Conservation (phyloP, 2,888 invertebrate genomes). For the Rugalucina vietnamica region DNA sequence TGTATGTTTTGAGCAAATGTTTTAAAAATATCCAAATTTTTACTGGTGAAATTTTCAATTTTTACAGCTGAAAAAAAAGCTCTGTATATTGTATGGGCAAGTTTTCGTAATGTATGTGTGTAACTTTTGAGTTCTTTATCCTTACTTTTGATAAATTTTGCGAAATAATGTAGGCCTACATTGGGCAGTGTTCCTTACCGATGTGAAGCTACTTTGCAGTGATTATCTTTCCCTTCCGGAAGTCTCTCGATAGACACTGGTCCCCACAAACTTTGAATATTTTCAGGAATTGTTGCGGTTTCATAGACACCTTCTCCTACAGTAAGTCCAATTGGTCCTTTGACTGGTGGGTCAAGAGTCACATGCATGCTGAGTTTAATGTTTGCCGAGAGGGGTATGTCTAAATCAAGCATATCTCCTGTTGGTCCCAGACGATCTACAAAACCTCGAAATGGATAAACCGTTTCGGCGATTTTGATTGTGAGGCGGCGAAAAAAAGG, state of each 20-base stretch:
- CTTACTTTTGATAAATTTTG: no score
- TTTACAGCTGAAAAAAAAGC: no score
- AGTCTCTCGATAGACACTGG: constrained; percentile 76
- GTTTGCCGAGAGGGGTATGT: neutral
- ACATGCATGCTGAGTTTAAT: neutral
- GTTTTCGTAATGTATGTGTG: no score
- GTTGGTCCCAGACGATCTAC: neutral
- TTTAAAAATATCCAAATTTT: no score
- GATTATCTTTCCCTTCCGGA: constrained; percentile 74
- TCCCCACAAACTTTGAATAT: constrained; percentile 79
- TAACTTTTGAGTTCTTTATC: no score
- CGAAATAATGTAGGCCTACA: no score
- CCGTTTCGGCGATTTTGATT: neutral
- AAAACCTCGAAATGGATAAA: neutral
- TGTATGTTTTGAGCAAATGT: no score
- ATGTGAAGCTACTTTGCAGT: constrained; percentile 79
- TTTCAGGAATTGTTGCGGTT: constrained; percentile 79
- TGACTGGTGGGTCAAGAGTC: constrained; percentile 29
- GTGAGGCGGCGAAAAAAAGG: neutral
- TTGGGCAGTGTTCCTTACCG: constrained; percentile 56
- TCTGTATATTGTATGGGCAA: no score
- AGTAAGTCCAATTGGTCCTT: constrained; percentile 62
- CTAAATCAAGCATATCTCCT: neutral
- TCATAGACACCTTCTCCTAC: constrained; percentile 68
- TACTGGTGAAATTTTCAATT: no score